phyloP scores from a whole-genome alignment of 2,888 invertebrate genomes.

The Lasius fuliginosus region DNA sequence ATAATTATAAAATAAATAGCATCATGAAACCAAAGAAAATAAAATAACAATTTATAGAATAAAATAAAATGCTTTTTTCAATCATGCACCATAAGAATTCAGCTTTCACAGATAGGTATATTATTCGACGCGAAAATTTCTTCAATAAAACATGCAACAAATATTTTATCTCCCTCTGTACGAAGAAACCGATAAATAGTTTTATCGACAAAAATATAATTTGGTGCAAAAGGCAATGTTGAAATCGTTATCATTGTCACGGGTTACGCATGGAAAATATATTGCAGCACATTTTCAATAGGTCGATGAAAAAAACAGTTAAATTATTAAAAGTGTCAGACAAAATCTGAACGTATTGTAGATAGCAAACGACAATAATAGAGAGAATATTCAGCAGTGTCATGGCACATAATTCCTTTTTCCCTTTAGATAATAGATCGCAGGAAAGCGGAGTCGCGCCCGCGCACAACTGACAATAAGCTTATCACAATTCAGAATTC shows the following conservation, averaged over 20 bases:
- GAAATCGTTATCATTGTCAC: slow-evolving; percentile 17
- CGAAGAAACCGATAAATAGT: not conserved
- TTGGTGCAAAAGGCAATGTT: not conserved
- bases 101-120: not conserved
- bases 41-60: not conserved
- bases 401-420: slow-evolving; percentile 30
- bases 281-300: slow-evolving; percentile 35
- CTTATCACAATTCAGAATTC: slow-evolving; percentile 49
- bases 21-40: not conserved
- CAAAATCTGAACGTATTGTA: slow-evolving; percentile 27
- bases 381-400: slow-evolving; percentile 45
- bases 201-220: slow-evolving; percentile 32
- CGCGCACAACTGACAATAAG: not conserved
- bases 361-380: slow-evolving; percentile 40
- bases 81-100: not conserved
- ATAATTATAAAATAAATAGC: not conserved
- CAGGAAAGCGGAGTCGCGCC: slow-evolving; percentile 23
- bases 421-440: slow-evolving; percentile 45
- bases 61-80: not conserved
- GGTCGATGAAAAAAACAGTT: not conserved
- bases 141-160: slow-evolving; percentile 21
- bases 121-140: slow-evolving; percentile 23
- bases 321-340: slow-evolving; percentile 41
- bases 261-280: slow-evolving; percentile 35
- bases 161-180: slow-evolving; percentile 36